phyloP scores from a whole-genome alignment of 2,113 vertebrate species.

The Drymodes brunneopygia region DNA sequence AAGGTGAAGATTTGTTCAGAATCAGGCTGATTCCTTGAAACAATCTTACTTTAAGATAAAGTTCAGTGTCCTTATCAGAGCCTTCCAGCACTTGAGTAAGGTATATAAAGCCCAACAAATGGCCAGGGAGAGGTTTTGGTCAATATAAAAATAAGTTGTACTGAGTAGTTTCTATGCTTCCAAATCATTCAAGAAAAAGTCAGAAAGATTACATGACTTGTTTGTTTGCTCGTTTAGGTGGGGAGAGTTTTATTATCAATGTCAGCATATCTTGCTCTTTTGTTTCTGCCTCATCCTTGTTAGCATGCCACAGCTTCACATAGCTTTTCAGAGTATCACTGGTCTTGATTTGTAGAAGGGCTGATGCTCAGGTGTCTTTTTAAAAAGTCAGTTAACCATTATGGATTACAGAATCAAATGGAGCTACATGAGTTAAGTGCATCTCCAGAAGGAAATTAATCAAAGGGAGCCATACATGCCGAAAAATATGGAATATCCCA shows the following conservation, averaged over 20 bases:
- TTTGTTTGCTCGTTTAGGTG: not conserved
- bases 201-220: fast-evolving
- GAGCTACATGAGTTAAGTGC: not conserved
- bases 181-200: not conserved
- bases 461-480: not conserved
- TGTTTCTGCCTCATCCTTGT: not conserved
- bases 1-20: not conserved
- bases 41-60: not conserved
- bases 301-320: not conserved
- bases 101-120: not conserved
- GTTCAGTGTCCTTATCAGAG: not conserved
- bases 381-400: not conserved
- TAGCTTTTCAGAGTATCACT: not conserved
- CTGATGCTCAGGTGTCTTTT: not conserved
- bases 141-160: not conserved
- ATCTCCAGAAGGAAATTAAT: not conserved
- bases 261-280: not conserved
- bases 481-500: not conserved
- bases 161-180: not conserved
- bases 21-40: not conserved
- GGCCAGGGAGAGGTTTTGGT: not conserved
- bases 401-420: not conserved
- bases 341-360: not conserved
- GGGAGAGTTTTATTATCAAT: not conserved
- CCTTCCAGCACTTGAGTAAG: not conserved